phyloP scores from a whole-genome alignment of 1,140 invertebrate genomes.

The Tribolium madens region DNA sequence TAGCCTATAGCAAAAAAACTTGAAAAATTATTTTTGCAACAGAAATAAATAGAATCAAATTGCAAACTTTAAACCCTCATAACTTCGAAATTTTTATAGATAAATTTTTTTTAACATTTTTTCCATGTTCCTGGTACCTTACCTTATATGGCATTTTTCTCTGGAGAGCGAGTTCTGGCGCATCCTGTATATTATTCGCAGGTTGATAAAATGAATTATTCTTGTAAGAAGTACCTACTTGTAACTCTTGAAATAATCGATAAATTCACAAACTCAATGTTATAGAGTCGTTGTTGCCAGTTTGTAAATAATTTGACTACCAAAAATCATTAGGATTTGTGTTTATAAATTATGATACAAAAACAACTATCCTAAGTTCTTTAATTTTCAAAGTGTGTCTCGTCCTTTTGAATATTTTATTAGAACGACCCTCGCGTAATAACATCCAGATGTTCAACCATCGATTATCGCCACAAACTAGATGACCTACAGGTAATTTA shows the following conservation, averaged over 20 bases:
- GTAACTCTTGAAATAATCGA: background rate
- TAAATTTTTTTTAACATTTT: too few relatives aligned
- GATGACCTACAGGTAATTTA: background rate
- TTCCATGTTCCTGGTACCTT: too few relatives aligned
- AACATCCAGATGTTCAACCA: background rate
- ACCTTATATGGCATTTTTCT: too few relatives aligned
- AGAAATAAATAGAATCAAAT: too few relatives aligned
- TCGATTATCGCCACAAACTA: slow-evolving; percentile 3
- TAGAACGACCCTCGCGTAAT: background rate
- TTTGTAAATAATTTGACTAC: background rate
- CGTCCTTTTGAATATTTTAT: background rate
- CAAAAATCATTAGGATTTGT: too few relatives aligned
- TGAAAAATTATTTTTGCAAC: too few relatives aligned
- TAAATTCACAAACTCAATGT: background rate
- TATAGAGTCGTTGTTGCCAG: background rate
- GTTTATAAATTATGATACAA: too few relatives aligned
- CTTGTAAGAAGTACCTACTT: background rate
- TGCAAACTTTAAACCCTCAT: too few relatives aligned
- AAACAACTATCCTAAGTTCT: background rate
- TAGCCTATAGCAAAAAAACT: too few relatives aligned
- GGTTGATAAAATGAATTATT: background rate
- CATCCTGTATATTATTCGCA: too few relatives aligned
- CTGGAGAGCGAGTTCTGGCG: too few relatives aligned
- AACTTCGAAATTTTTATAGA: too few relatives aligned
- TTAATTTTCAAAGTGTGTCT: background rate